phyloP scores from a whole-genome alignment of 2,888 invertebrate species.

The Phania funesta region DNA sequence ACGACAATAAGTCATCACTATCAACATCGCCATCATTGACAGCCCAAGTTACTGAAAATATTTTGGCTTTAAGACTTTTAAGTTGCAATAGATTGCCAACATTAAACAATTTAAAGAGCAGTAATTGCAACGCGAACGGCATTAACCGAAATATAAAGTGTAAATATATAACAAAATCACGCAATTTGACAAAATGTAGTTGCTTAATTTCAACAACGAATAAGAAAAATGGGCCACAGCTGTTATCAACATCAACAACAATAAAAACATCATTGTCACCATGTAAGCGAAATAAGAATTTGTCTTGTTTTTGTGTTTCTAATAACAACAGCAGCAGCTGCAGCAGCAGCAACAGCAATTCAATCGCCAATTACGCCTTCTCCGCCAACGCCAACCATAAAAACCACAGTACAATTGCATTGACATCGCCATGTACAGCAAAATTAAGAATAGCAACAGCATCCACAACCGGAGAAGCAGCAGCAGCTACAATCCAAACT shows the following conservation, averaged over 20 bases:
- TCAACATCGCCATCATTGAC: constrained; percentile 7
- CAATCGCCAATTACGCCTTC: constrained; percentile 13
- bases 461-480: neutral
- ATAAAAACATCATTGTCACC: constrained; percentile 6
- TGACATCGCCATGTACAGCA: constrained; percentile 20
- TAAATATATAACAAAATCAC: constrained; percentile 47
- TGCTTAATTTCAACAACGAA: constrained; percentile 41
- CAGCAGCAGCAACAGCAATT: constrained; percentile 13
- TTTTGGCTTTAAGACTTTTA: neutral
- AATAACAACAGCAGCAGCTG: constrained; percentile 28
- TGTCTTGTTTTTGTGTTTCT: constrained; percentile 36
- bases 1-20: constrained; percentile 37
- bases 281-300: constrained; percentile 35
- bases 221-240: constrained; percentile 23
- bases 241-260: neutral
- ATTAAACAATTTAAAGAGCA: constrained; percentile 4
- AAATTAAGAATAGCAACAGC: constrained; percentile 20
- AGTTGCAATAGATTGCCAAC: neutral
- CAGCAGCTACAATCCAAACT: constrained; percentile 16
- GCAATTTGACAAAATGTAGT: constrained; percentile 49
- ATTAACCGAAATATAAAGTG: neutral
- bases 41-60: neutral
- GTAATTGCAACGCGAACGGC: neutral
- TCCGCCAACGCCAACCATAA: constrained; percentile 31
- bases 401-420: constrained; percentile 12